phyloP scores from a whole-genome alignment of 2,888 invertebrate genomes.

The Acanthoscelides obtectus region DNA sequence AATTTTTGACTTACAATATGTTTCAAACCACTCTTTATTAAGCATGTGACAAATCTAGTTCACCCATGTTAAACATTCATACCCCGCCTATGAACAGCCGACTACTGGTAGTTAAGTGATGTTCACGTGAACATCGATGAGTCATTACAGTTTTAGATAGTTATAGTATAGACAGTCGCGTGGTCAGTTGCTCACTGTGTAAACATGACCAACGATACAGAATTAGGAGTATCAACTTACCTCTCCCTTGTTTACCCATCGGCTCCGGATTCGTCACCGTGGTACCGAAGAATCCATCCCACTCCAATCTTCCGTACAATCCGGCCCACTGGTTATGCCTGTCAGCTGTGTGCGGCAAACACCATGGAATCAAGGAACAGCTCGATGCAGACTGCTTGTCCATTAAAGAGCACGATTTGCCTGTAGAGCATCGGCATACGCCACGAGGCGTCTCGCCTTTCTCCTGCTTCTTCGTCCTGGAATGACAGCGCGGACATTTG shows the following conservation, averaged over 20 bases:
- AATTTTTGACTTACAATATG: too few relatives aligned
- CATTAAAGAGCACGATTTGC: slow-evolving; percentile 60
- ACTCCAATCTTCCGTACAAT: slow-evolving; percentile 74
- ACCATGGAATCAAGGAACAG: slow-evolving; percentile 71
- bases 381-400: slow-evolving; percentile 74
- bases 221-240: slow-evolving; percentile 26
- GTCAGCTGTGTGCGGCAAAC: slow-evolving; percentile 81
- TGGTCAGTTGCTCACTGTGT: too few relatives aligned
- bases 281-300: slow-evolving; percentile 82
- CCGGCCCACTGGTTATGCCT: slow-evolving; percentile 85
- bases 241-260: slow-evolving; percentile 84
- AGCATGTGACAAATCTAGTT: too few relatives aligned
- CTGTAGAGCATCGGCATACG: slow-evolving; percentile 71
- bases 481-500: neutral
- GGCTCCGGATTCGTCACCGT: slow-evolving; percentile 85
- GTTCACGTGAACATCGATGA: too few relatives aligned
- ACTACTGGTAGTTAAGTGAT: too few relatives aligned
- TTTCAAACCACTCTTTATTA: too few relatives aligned
- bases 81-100: too few relatives aligned
- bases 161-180: too few relatives aligned
- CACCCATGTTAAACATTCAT: too few relatives aligned
- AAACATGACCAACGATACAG: too few relatives aligned
- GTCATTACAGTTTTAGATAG: too few relatives aligned
- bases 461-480: slow-evolving; percentile 50
- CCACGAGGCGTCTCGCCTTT: slow-evolving; percentile 56